Evolutionary conservation across 2,797 vertebrate species (phyloP).

Genomic region (Neosalanx taihuensis): DNA sequence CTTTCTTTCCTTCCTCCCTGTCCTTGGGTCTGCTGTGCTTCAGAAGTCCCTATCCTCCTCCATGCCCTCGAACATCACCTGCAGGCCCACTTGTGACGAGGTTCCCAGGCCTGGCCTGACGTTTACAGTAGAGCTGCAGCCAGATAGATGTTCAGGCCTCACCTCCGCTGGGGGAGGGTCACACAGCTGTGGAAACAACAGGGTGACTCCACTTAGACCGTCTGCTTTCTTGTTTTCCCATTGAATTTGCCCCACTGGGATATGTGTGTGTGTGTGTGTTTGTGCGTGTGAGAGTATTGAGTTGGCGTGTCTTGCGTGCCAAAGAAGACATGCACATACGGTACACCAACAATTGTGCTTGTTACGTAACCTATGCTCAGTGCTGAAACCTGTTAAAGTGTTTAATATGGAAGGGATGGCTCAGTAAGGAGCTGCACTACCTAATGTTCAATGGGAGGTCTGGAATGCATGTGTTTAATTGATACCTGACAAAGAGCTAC

Average conservation of each 20-base stretch:
- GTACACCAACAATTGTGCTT: constrained; percentile 31
- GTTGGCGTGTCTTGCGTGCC: constrained; percentile 26
- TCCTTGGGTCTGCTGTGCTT: not conserved
- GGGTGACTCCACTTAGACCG: constrained; percentile 63
- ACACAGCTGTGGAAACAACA: constrained; percentile 71
- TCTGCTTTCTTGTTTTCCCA: constrained; percentile 66
- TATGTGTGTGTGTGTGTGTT: constrained; percentile 19
- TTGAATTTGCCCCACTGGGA: constrained; percentile 52
- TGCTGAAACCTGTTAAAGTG: constrained; percentile 53
- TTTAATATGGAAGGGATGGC: constrained; percentile 38
- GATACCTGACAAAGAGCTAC: constrained; percentile 31
- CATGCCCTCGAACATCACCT: constrained; percentile 21
- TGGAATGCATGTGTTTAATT: constrained; percentile 47
- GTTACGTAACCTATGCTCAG: constrained; percentile 48
- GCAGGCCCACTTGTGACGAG: constrained; percentile 26
- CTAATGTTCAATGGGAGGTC: constrained; percentile 45
- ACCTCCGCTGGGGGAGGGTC: constrained; percentile 15
- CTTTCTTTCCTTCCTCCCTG: not conserved
- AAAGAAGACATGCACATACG: constrained; percentile 18
- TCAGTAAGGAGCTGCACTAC: constrained; percentile 38
- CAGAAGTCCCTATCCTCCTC: not conserved
- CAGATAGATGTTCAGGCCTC: constrained; percentile 31
- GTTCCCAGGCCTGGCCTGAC: constrained; percentile 7
- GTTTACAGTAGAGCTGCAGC: constrained; percentile 38
- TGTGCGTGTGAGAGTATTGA: constrained; percentile 2